Base-by-base conservation (phyloP, 2,797 vertebrate species). In the Pangasius macronema region DNA sequence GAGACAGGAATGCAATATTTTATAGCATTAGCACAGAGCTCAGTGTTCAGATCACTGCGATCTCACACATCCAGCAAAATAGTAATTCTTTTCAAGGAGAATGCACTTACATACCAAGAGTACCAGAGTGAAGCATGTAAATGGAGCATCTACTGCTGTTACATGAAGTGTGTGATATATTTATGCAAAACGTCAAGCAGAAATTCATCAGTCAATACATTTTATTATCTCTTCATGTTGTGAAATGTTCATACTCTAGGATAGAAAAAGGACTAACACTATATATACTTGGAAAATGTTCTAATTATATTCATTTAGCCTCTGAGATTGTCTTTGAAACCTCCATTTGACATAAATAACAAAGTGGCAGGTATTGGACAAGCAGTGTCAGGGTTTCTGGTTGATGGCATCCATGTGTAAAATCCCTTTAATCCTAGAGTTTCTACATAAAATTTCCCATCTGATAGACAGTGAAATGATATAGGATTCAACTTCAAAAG, bases 371-470 rank as follows among this genome's bases (percentile, higher is more conserved):
- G 51, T 53, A 36, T 11, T 57, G 20, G 76, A 24, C 76, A 77
- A 20, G 75, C n/a, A 30, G 16, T 33, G 3, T 55, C 75, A 33
- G 75, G 49, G 14, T 33, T 33, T 77, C 76, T 33, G 76, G 51
- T 79, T 79, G 76, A 57, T 79, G 30, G n/a, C 13, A 46, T 81
- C 49, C 46, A 72, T 85, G 82, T 89, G 87, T 22, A 63, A 83
- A 82, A 42, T n/a, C 68, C 87, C 87, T 83, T 55, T 85, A 83
- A 91, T 91, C 87, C 88, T 79, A 73, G 75, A 72, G 61, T 86
- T 88, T 85, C 59, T 85, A 89, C 86, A 90, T 87, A 49, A 68
- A 91, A 87, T 87, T 89, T 93, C 92, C 89, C 85, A 88, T 91
- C 92, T 92, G 90, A 93, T 90, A 90, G 85, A 57, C 57, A 84